phyloP scores from a whole-genome alignment of 2,797 vertebrate genomes.

The Parauchenoglanis ngamensis region DNA sequence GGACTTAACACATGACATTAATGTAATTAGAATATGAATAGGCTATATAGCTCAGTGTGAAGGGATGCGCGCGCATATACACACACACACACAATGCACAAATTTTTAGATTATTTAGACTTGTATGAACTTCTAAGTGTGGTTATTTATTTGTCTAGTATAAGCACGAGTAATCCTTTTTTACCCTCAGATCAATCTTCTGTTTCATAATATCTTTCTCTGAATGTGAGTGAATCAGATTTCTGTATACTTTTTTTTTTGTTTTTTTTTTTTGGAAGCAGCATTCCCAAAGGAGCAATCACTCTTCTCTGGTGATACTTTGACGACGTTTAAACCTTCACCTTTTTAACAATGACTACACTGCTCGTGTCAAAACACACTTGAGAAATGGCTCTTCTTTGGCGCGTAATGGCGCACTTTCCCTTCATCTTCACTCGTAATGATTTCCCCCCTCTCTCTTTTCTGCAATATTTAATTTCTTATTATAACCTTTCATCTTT shows the following conservation, averaged over 20 bases:
- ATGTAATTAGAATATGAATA: conserved; percentile 71
- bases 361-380: conserved; percentile 36
- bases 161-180: conserved; percentile 11
- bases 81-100: background rate
- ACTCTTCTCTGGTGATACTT: conserved; percentile 24
- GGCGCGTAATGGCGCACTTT: conserved; percentile 8
- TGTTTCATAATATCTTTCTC: background rate
- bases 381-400: conserved; percentile 13
- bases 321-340: conserved; percentile 37
- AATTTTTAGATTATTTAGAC: background rate
- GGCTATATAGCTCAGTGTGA: conserved; percentile 62
- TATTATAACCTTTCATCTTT: conserved; percentile 33
- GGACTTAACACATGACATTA: conserved; percentile 73
- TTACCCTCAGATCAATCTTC: background rate
- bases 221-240: background rate
- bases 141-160: conserved; percentile 13
- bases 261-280: background rate
- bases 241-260: background rate
- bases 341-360: conserved; percentile 35
- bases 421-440: conserved; percentile 4
- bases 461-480: conserved; percentile 17
- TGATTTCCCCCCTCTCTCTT: background rate
- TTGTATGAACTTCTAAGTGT: background rate
- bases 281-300: conserved; percentile 36
- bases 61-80: conserved; percentile 44